phyloP scores from a whole-genome alignment of 2,113 vertebrate species.

The Enhydra lutris region DNA sequence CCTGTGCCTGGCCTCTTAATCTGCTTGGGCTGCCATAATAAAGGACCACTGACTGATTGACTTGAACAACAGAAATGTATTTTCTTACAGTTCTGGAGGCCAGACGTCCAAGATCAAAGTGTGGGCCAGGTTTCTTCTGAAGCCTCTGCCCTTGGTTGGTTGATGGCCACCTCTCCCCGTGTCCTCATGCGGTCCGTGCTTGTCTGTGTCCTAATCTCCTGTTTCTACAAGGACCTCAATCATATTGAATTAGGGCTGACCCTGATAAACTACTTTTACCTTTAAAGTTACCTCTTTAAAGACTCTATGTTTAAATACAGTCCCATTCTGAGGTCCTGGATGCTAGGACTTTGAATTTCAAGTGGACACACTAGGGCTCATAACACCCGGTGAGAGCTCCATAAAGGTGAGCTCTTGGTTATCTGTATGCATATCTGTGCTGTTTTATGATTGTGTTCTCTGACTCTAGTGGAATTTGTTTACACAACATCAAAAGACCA shows the following conservation, averaged over 20 bases:
- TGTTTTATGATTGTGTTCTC: background rate
- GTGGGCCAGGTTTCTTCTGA: background rate
- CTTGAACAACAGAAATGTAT: background rate
- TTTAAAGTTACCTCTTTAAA: background rate
- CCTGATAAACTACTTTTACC: background rate
- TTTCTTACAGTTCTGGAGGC: background rate
- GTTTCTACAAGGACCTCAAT: background rate
- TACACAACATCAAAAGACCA: background rate
- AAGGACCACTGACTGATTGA: background rate
- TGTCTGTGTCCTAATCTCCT: background rate
- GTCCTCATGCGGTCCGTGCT: rapidly evolving
- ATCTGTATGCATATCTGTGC: background rate
- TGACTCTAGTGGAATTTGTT: background rate
- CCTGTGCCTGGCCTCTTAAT: background rate
- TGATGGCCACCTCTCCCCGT: rapidly evolving
- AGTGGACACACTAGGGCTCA: background rate
- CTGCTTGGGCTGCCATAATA: background rate
- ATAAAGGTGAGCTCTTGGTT: no score
- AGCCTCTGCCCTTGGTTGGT: no score
- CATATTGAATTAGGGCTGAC: no score
- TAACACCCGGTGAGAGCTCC: background rate
- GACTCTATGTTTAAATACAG: background rate
- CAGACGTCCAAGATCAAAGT: background rate
- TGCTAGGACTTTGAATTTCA: background rate
- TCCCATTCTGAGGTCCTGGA: background rate